Conservation (phyloP, 2,797 vertebrate species). For the Columba guinea region DNA sequence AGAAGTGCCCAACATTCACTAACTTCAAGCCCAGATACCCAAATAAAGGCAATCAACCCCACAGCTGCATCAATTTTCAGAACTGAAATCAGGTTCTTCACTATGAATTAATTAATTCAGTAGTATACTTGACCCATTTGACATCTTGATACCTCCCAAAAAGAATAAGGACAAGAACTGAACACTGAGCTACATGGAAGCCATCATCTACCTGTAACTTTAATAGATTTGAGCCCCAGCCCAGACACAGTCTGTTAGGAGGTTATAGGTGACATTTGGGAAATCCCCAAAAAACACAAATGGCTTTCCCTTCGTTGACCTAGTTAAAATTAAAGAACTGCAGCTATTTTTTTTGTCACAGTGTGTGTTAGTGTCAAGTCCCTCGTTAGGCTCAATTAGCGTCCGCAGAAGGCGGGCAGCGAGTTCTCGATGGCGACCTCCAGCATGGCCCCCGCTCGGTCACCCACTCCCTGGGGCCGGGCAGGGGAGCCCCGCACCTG, state of each 20-base stretch:
- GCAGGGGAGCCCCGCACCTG: not conserved
- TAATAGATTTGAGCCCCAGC: not conserved
- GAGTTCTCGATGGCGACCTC: not conserved
- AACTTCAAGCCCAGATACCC: not conserved
- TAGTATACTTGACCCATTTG: not conserved
- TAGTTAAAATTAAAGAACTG: conserved; percentile 2
- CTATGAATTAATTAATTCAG: not conserved
- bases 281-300: not conserved
- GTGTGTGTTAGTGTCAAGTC: not conserved
- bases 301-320: not conserved
- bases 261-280: not conserved
- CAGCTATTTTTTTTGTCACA: not conserved
- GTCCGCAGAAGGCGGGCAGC: not conserved
- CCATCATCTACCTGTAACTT: not conserved
- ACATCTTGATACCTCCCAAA: not conserved
- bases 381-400: not conserved
- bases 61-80: fast-evolving
- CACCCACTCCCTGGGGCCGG: not conserved
- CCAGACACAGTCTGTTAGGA: fast-evolving
- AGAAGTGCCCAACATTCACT: not conserved
- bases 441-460: not conserved
- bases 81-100: not conserved
- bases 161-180: not conserved
- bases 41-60: not conserved
- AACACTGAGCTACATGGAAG: not conserved